These are phyloP conservation scores for Petaurus breviceps DNA, from an alignment of 2,113 vertebrate genomes.

Conservation along the genomic window DNA sequence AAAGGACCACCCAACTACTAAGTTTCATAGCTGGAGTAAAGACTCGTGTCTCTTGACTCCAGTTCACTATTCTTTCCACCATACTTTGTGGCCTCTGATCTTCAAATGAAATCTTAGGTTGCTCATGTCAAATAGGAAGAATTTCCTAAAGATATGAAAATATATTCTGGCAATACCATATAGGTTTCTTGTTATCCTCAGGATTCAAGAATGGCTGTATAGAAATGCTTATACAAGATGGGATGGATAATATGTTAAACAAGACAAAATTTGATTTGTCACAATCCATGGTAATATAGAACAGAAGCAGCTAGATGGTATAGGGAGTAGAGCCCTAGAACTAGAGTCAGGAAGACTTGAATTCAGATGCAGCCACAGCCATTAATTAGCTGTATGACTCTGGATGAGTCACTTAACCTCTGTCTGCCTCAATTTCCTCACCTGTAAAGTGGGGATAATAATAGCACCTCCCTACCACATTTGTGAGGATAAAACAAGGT, in stretches of 20 bases:
- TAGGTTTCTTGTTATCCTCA: not conserved
- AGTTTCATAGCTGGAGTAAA: not conserved
- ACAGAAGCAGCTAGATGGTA: not conserved
- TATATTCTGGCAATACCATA: constrained; percentile 13
- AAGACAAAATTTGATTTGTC: not conserved
- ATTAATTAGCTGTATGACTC: not conserved
- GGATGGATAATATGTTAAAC: not conserved
- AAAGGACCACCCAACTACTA: not conserved
- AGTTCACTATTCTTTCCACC: not conserved
- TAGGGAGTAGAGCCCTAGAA: not conserved
- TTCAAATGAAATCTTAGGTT: not conserved
- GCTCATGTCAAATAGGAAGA: not conserved
- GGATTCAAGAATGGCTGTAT: not conserved
- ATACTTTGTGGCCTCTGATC: not conserved
- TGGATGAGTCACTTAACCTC: not conserved
- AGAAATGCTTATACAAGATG: not conserved
- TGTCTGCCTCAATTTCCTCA: not conserved
- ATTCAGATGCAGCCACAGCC: not conserved
- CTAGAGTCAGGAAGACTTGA: not conserved
- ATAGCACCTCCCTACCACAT: not conserved
- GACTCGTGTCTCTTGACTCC: not conserved
- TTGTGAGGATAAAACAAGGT: not conserved
- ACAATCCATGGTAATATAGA: not conserved
- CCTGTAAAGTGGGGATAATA: not conserved
- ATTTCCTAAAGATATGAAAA: constrained; percentile 20